Percentiles rank a stretch among this genome's conserved stretches.
phyloP scores from a whole-genome alignment of 2,113 vertebrate genomes.

The Regulus satrapa region DNA sequence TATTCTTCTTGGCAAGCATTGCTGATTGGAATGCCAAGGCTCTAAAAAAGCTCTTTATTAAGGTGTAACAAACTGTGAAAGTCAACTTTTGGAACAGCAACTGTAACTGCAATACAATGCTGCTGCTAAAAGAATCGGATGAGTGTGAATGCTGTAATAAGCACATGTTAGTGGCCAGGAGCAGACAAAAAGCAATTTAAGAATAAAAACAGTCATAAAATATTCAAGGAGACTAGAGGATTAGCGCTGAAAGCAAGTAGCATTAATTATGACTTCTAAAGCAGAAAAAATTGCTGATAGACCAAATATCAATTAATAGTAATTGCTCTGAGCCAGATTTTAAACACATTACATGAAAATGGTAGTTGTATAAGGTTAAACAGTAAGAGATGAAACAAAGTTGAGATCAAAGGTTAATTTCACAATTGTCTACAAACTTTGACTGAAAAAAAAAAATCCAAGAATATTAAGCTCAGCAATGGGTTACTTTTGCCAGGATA shows the following conservation, averaged over 20 bases:
- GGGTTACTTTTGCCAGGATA: not conserved
- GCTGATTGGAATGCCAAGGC: not conserved
- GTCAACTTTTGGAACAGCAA: not conserved
- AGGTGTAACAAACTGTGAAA: slow-evolving; percentile 11
- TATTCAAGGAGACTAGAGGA: not conserved
- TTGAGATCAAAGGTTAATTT: slow-evolving; percentile 28
- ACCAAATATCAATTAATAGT: not conserved
- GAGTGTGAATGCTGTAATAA: not conserved
- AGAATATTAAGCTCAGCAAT: not conserved
- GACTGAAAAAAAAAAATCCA: not conserved
- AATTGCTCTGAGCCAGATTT: slow-evolving; percentile 11
- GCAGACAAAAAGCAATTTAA: slow-evolving; percentile 30
- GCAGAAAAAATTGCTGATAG: slow-evolving; percentile 32
- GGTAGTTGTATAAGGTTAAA: not conserved
- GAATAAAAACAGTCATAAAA: slow-evolving; percentile 25
- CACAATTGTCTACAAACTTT: not conserved
- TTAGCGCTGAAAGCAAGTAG: slow-evolving; percentile 11
- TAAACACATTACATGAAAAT: not conserved
- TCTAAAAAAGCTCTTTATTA: not conserved
- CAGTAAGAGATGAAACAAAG: not conserved
- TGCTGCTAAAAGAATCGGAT: not conserved
- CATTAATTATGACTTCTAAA: slow-evolving; percentile 42
- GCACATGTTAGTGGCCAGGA: not conserved
- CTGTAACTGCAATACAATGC: not conserved
- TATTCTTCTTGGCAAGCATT: not conserved